phyloP scores from a whole-genome alignment of 2,113 vertebrate genomes.

The Notarius quadriscutis region DNA sequence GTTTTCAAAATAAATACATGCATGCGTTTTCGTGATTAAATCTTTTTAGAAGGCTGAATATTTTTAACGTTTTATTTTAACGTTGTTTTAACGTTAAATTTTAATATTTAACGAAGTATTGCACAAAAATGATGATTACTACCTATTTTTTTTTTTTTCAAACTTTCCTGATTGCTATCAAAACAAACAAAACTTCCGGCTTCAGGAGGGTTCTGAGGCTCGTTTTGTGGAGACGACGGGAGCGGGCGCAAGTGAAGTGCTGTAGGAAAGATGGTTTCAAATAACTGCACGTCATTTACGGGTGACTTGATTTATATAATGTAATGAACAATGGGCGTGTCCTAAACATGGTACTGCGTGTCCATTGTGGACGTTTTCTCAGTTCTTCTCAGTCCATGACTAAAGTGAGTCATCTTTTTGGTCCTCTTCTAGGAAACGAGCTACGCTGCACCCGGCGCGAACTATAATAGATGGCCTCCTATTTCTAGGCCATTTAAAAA shows the following conservation, averaged over 20 bases:
- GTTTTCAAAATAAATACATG: no score
- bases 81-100: no score
- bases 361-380: not conserved
- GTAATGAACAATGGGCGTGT: not conserved
- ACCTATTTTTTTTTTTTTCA: no score
- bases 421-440: not conserved
- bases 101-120: no score
- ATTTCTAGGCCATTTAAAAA: constrained; percentile 71
- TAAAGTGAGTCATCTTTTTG: no score
- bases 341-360: not conserved
- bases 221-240: not conserved
- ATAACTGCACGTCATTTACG: not conserved
- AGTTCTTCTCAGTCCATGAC: not conserved
- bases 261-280: not conserved
- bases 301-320: not conserved
- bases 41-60: no score
- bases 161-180: no score
- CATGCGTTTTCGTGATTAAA: no score
- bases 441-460: constrained; percentile 10
- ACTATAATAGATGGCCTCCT: constrained; percentile 70
- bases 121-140: no score
- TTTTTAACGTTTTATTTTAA: no score
- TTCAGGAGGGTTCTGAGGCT: not conserved
- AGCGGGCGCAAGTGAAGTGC: not conserved
- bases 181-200: no score